Evolutionary conservation across 2,797 vertebrate genomes (phyloP).

Genomic region (Oreortyx pictus): DNA sequence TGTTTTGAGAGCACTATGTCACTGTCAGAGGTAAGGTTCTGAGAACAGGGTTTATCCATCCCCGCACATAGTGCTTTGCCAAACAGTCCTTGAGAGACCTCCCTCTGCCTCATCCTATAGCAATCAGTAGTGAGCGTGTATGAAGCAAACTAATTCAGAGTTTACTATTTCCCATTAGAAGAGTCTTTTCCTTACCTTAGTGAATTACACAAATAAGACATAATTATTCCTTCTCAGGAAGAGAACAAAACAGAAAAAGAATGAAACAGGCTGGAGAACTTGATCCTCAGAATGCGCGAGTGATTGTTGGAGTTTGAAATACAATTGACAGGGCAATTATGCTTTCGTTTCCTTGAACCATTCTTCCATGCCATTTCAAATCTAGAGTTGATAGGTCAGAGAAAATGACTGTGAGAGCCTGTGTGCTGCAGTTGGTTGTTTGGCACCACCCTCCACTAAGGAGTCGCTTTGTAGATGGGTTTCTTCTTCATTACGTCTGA

Average conservation of each 20-base stretch:
- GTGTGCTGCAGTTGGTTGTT: not conserved
- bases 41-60: not conserved
- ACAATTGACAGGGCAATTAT: not conserved
- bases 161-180: not conserved
- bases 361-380: conserved; percentile 16
- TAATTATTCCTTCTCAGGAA: not conserved
- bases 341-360: not conserved
- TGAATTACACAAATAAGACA: not conserved
- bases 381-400: not conserved
- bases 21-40: not conserved
- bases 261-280: not conserved
- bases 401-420: not conserved
- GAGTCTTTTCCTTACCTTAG: not conserved
- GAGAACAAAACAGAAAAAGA: not conserved
- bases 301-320: not conserved
- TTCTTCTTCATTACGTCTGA: not conserved
- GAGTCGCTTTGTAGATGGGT: not conserved
- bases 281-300: not conserved
- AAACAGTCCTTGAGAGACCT: not conserved
- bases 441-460: not conserved
- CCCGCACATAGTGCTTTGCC: not conserved
- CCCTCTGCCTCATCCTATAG: not conserved
- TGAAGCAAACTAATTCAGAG: not conserved
- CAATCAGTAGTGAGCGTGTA: not conserved
- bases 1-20: not conserved